Conservation (phyloP, 2,797 vertebrate species). For the Lycodopsis pacificus region DNA sequence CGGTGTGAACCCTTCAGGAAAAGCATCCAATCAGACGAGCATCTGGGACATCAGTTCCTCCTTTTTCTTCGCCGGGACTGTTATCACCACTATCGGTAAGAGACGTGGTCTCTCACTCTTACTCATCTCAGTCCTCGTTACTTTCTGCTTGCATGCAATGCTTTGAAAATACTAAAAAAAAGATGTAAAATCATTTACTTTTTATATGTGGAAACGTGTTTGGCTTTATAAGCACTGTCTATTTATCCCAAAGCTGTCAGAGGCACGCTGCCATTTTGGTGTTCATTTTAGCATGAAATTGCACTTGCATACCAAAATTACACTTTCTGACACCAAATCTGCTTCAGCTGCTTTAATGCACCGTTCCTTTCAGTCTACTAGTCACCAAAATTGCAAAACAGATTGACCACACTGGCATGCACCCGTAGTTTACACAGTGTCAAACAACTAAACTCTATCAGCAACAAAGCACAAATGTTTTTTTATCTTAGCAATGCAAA, state of each 20-base stretch:
- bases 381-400: background rate
- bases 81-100: slow-evolving; percentile 99
- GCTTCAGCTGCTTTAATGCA: slow-evolving; percentile 4
- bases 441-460: background rate
- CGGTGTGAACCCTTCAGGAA: slow-evolving; percentile 95
- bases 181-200: background rate
- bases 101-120: slow-evolving; percentile 18
- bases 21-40: slow-evolving; percentile 92
- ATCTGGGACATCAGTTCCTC: slow-evolving; percentile 99
- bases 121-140: background rate
- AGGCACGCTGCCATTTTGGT: background rate
- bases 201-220: background rate
- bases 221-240: background rate
- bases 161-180: background rate
- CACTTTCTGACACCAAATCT: background rate
- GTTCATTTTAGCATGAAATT: slow-evolving; percentile 32
- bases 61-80: slow-evolving; percentile 99
- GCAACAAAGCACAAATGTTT: background rate
- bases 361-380: background rate
- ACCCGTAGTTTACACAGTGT: background rate
- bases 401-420: background rate
- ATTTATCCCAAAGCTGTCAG: background rate
- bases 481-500: background rate
- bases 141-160: background rate
- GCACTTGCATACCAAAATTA: background rate